These are phyloP conservation scores for Antheraea yamamai DNA, from an alignment of 2,888 invertebrate species.

Conservation along the genomic window DNA sequence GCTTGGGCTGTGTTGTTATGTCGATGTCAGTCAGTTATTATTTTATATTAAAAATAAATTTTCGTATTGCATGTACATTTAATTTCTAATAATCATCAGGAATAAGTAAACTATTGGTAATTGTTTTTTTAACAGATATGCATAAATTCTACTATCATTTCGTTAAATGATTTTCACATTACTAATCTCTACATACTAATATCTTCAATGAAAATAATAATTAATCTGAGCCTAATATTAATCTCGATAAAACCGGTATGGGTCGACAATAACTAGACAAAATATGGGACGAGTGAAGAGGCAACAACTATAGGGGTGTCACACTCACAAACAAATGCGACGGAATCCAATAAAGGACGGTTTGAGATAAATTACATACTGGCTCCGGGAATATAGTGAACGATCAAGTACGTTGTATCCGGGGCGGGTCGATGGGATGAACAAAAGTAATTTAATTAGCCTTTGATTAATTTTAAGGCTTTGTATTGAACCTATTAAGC, in stretches of 20 bases:
- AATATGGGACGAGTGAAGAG: neutral
- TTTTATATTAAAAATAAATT: no score
- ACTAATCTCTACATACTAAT: neutral
- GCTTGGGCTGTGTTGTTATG: no score
- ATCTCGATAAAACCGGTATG: neutral
- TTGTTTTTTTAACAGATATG: no score
- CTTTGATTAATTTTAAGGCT: neutral
- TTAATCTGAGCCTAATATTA: neutral
- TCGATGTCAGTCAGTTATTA: no score
- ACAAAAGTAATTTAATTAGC: neutral
- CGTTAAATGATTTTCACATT: no score
- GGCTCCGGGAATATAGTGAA: conserved; percentile 6
- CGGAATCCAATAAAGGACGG: conserved; percentile 19
- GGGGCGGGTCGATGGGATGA: neutral
- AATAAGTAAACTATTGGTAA: no score
- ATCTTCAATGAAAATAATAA: neutral
- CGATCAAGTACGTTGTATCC: neutral
- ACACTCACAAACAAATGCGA: neutral
- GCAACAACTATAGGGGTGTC: neutral
- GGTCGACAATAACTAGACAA: neutral
- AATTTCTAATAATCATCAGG: no score
- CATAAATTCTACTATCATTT: no score
- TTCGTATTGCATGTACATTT: no score
- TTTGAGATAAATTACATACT: conserved; percentile 15
- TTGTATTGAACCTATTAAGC: neutral